Conservation (phyloP, 2,797 vertebrate genomes). For the Sebastes flavidus region DNA sequence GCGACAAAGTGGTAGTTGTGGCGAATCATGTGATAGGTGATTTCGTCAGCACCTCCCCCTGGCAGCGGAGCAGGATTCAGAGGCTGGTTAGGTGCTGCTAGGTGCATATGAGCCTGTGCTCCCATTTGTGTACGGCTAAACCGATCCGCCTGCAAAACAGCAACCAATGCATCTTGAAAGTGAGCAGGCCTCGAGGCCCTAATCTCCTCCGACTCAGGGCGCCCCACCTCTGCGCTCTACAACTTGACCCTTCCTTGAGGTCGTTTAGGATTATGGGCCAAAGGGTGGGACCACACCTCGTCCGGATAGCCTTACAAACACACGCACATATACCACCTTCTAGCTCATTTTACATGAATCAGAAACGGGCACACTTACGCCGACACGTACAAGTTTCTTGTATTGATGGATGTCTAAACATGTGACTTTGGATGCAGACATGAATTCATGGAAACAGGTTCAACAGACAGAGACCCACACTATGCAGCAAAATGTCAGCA, state of each 20-base stretch:
- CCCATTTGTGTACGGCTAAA: neutral
- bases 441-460: neutral
- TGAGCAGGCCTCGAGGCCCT: conserved; percentile 12
- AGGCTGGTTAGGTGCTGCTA: conserved; percentile 6
- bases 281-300: conserved; percentile 6
- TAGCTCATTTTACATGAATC: neutral
- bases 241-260: conserved; percentile 54
- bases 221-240: conserved; percentile 13
- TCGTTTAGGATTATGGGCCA: conserved; percentile 31
- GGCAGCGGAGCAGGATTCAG: conserved; percentile 16
- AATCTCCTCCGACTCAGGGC: conserved; percentile 1
- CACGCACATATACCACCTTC: neutral
- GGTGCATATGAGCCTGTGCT: conserved; percentile 6
- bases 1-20: neutral
- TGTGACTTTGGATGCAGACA: neutral
- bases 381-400: neutral
- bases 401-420: neutral
- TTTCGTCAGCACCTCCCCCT: conserved; percentile 41
- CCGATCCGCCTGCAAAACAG: conserved; percentile 15
- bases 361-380: neutral
- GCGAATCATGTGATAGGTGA: conserved; percentile 36
- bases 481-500: neutral
- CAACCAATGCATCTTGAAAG: conserved; percentile 3
- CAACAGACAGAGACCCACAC: neutral
- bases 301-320: conserved; percentile 4